A percentile compares a stretch with the other conserved stretches of the same genome.
phyloP scores from a whole-genome alignment of 37 sponge, comb jelly and placozoan genomes.

The Dysidea cf. avara region DNA sequence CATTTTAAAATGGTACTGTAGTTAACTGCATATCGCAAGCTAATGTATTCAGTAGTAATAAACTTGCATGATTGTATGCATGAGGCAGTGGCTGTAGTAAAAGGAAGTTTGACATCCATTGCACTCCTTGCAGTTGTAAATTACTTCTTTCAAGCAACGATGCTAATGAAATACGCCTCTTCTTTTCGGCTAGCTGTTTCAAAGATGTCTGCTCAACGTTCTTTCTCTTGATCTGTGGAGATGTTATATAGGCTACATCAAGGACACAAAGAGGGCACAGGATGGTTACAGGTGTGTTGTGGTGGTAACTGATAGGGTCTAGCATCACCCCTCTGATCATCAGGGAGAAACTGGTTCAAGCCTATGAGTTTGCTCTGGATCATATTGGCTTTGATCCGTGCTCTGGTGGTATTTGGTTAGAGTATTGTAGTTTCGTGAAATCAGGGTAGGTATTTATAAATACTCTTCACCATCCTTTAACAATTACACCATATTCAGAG shows the following conservation, averaged over 20 bases:
- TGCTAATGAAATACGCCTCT: too few species aligned
- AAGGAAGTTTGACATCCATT: not conserved
- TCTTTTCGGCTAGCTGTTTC: conserved; percentile 67
- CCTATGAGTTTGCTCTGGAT: conserved; percentile 95
- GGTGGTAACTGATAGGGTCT: conserved; percentile 1
- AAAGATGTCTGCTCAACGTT: conserved; percentile 86
- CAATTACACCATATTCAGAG: conserved; percentile 27
- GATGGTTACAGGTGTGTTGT: conserved; percentile 79
- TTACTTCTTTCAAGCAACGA: too few species aligned
- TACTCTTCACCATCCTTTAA: not conserved
- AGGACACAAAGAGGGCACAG: conserved; percentile 78
- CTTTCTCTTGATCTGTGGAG: conserved; percentile 93
- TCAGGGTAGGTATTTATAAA: conserved; percentile 53
- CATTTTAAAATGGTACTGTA: too few species aligned
- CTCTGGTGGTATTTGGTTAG: conserved; percentile 86
- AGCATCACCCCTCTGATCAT: not conserved
- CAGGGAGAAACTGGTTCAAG: conserved; percentile 93
- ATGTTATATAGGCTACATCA: conserved; percentile 91
- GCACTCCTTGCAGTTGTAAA: not conserved
- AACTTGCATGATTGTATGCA: too few species aligned
- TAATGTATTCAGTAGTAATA: too few species aligned
- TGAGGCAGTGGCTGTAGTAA: not conserved
- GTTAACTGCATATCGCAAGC: too few species aligned
- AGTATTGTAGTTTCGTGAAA: conserved; percentile 86
- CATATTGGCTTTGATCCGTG: conserved; percentile 92